Base-by-base conservation (phyloP, 2,888 invertebrate genomes). In the Parapristionchus giblindavisi region DNA sequence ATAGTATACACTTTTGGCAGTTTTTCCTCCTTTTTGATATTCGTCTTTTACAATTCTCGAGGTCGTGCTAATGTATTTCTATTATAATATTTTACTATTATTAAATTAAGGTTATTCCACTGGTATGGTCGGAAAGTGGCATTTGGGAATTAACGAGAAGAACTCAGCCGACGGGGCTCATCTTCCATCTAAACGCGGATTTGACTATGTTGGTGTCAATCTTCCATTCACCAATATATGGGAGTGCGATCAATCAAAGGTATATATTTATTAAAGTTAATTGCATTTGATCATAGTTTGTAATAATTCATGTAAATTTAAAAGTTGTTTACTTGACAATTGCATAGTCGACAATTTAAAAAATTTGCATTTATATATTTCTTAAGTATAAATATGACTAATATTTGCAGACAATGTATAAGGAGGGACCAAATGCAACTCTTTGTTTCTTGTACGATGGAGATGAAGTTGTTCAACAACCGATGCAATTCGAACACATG, bases 81-180 rank as follows among this genome's bases (percentile, higher is more conserved):
- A n/a, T n/a, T n/a, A n/a, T n/a, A n/a, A n/a, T n/a, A n/a, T n/a
- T n/a, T n/a, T n/a, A n/a, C n/a, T n/a, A n/a, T n/a, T n/a, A n/a
- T n/a, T 40, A 2, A 48, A 29, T 79, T 58, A 11, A 83, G 83
- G 89, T 1, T 91, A 90, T 81, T 75, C 79, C 3, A 91, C 90
- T 17, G 90, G 88, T 17, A 85, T 88, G 81, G 76, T 86, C 83
- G 90, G 90, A 21, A 91, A 91, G 84, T 91, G 91, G 91, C 91
- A 91, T 83, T 82, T 90, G 70, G 91, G 91, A 24, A 88, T 88
- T 68, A 88, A 88, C 76, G 82, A 82, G 29, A 2, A 54, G 48
- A n/a, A 43, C 68, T 34, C 11, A 27, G 29, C 54, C 0, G 88
- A 88, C 75, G 88, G 88, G 8, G 79, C 83, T 8, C 83, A 88